A percentile compares a stretch with the other conserved stretches of the same genome.
Evolutionary conservation across 2,888 invertebrate genomes (phyloP).

Genomic region (Sclerodermus sp.): DNA sequence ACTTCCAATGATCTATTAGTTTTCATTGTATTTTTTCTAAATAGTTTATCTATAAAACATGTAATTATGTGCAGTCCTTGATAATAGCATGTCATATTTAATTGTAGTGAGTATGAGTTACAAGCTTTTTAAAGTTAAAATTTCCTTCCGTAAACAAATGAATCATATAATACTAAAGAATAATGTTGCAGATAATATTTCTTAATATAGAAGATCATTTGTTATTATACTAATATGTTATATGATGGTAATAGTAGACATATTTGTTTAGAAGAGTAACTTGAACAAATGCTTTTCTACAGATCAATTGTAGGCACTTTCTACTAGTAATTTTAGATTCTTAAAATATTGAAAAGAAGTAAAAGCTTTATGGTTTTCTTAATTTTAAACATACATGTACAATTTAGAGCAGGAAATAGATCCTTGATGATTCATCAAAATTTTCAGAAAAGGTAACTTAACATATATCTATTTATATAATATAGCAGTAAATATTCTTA

Average conservation of each 20-base stretch:
- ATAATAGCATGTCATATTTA: constrained; percentile 9
- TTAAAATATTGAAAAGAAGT: constrained; percentile 18
- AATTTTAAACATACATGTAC: neutral
- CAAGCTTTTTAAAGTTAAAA: constrained; percentile 7
- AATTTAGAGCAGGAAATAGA: constrained; percentile 3
- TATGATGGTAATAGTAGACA: constrained; percentile 7
- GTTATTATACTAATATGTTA: constrained; percentile 8
- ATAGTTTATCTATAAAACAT: constrained; percentile 24
- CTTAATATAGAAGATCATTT: constrained; percentile 31
- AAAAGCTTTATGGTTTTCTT: constrained; percentile 1
- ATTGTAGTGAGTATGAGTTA: constrained; percentile 9
- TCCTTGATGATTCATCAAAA: neutral
- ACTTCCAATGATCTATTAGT: too few relatives aligned
- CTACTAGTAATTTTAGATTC: constrained; percentile 46
- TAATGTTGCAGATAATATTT: constrained; percentile 35
- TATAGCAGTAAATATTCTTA: neutral
- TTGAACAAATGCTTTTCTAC: constrained; percentile 15
- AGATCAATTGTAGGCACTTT: constrained; percentile 52
- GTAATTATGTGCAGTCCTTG: constrained; percentile 16
- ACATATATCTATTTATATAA: neutral
- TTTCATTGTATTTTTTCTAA: constrained; percentile 25
- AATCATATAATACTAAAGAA: constrained; percentile 10
- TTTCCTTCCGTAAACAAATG: too few relatives aligned
- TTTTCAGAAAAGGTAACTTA: neutral
- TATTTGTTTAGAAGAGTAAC: constrained; percentile 7